phyloP scores from a whole-genome alignment of 2,797 vertebrate species.

The Triplophysa bombifrons region DNA sequence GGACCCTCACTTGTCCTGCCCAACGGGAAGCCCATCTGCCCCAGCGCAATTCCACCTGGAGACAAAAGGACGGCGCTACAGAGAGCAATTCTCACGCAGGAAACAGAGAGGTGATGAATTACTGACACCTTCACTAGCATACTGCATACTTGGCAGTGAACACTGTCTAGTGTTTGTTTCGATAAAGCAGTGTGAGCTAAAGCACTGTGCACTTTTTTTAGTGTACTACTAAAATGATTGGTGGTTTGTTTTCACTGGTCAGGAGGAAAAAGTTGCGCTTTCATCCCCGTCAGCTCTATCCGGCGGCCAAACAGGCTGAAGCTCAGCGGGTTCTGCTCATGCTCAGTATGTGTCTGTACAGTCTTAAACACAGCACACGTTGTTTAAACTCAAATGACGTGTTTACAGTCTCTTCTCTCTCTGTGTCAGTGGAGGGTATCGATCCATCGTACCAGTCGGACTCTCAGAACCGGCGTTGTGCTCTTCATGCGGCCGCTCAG shows the following conservation, averaged over 20 bases:
- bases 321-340: conserved; percentile 91
- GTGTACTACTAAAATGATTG: conserved; percentile 12
- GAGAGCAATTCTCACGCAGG: conserved; percentile 88
- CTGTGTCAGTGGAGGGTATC: conserved; percentile 85
- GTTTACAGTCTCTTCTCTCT: conserved; percentile 2
- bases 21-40: conserved; percentile 82
- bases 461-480: conserved; percentile 86
- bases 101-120: conserved; percentile 82
- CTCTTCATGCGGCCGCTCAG: conserved; percentile 89
- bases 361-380: background rate
- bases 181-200: too few relatives aligned
- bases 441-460: conserved; percentile 90
- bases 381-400: background rate
- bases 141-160: background rate
- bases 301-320: conserved; percentile 89
- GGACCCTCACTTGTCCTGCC: conserved; percentile 86
- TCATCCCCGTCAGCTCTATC: conserved; percentile 90
- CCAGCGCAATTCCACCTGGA: conserved; percentile 83
- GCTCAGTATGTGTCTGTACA: conserved; percentile 81
- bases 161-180: background rate
- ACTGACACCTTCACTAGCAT: background rate
- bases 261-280: conserved; percentile 91
- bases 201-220: too few relatives aligned
- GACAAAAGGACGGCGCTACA: conserved; percentile 85
- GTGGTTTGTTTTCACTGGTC: conserved; percentile 41